Evolutionary conservation across 2,113 vertebrate genomes (phyloP), one percentile per base, ranked within the genome.

Genomic region (Lasiurus borealis): DNA sequence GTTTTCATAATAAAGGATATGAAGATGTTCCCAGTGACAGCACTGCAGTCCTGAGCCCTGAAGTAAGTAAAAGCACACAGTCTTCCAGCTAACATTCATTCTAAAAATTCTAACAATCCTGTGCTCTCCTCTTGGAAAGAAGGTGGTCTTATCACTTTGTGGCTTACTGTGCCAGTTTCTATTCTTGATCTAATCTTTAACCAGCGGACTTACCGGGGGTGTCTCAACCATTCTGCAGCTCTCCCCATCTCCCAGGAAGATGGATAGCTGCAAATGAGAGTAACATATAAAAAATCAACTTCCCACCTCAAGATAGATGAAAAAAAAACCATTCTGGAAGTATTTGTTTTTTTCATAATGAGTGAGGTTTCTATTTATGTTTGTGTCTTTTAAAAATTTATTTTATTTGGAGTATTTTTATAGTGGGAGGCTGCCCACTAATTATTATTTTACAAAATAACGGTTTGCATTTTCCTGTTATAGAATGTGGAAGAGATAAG

Each of bases 21-120:
- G 99, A 99, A 97, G 99, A 99, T 25, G 99, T 99, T 14, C 99
- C 99, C 0, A 99, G 99, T 31, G 99, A 99, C 97, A 99, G 99
- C 96, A 99, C 99, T 0, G 99, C 99, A 0, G 99, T 99, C 80
- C 99, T 99, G 95, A 99, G 99, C 96, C 99, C 99, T 0, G 99
- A 99, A 99, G 99, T 99, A 98, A 98, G 97, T 90, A 36, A 75
- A 87, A 95, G 68, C 52, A 23, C 46, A 1, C 0, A 25, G 29
- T 64, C 0, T 69, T 40, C 40, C 40, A 40, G 5, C 3, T 40
- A 40, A 40, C 40, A 40, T 40, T 3, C 40, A 40, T 40, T 40
- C 40, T 40, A 40, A 40, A 40, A 40, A 40, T 3, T 40, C 40
- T n/a, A 3, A 66, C 44, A 29, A 44, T 15, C 36, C 93, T 69